Conservation (phyloP, 2,888 invertebrate species). For the Yponomeuta sedellus region DNA sequence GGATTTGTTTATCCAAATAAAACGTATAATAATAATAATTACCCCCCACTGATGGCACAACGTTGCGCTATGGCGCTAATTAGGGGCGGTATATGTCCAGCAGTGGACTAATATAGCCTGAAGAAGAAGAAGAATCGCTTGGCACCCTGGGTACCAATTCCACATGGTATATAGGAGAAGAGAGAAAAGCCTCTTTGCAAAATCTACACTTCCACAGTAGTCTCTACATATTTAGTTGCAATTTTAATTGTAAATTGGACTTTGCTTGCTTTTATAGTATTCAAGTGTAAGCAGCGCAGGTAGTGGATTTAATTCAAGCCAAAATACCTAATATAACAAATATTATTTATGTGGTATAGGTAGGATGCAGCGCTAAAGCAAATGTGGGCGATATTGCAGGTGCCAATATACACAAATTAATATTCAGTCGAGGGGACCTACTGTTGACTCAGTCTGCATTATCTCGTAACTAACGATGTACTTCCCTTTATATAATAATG, state of each 20-base stretch:
- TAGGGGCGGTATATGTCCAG: no score
- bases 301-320: background rate
- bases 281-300: background rate
- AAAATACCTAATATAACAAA: no score
- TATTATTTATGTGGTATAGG: no score
- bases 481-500: conserved; percentile 31
- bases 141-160: no score
- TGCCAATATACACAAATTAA: conserved; percentile 60
- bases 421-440: conserved; percentile 49
- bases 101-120: no score
- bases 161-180: no score
- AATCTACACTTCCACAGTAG: background rate
- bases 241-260: background rate
- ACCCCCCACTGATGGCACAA: no score
- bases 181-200: no score
- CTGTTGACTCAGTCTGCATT: conserved; percentile 58
- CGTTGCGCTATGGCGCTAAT: no score
- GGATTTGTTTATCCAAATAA: no score
- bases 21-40: no score
- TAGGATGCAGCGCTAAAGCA: background rate
- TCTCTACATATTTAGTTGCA: background rate
- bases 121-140: no score
- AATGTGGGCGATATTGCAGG: conserved; percentile 22
- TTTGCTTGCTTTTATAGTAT: background rate
- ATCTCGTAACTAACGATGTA: conserved; percentile 44